Evolutionary conservation across 30 jellyfish, hydroid and myxozoan species (phyloP), one percentile per base, ranked within the genome.

Genomic region (Turritopsis rubra): DNA sequence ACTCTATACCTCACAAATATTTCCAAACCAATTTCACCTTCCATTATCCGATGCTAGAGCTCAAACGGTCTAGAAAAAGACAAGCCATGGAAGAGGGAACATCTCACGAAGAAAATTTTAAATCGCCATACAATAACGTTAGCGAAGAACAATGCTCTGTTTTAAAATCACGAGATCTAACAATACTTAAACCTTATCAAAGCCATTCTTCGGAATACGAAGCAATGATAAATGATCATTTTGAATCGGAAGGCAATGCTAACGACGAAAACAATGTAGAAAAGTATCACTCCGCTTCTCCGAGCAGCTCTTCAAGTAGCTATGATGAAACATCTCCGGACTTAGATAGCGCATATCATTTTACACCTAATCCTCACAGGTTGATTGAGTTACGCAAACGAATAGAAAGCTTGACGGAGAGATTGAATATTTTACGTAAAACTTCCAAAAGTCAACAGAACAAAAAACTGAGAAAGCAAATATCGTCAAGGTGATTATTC

Each of bases 401-500:
- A n/a, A 68, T 68, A 7, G 77, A 68, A 9, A 27, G 30, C 17
- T 68, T 68, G 22, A 0, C 77, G 28, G 77, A 68, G 30, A 68
- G 21, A 19, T 68, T 68, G 19, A 68, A 23, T 9, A n/a, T 68
- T 23, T n/a, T 68, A 23, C 28, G 77, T 0, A 68, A 68, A 68
- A 68, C 28, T n/a, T 27, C 28, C 16, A 68, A 68, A 19, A 68
- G 30, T 68, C 31, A n/a, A n/a, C 23, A 68, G 28, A 68, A 68
- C 30, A 23, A 27, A 19, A 68, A 68, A 68, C 28, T 68, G 77
- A 68, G 77, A 68, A 68, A 68, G 19, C 77, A 68, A 27, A 68
- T 68, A 68, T 68, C 77, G 0, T 68, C 77, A 8, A 68, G 77
- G 77, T 68, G 30, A n/a, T 5, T 41, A 41, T 41, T 41, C 13